Conservation (phyloP, 2,113 vertebrate species). For the Morphnarchus princeps region DNA sequence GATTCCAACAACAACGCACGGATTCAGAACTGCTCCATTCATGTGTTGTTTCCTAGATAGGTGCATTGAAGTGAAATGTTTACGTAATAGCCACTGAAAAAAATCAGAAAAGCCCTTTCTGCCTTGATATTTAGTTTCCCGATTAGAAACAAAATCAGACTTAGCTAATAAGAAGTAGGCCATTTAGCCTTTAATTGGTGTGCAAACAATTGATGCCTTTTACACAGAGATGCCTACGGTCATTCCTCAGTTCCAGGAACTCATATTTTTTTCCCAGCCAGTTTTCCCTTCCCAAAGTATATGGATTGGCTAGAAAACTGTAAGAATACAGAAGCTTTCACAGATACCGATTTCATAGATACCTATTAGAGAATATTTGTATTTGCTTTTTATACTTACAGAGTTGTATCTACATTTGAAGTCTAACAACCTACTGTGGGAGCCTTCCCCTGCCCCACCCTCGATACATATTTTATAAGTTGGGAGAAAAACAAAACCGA, state of each 20-base stretch:
- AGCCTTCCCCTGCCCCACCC: neutral
- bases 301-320: neutral
- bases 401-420: neutral
- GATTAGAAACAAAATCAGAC: slow-evolving; percentile 14
- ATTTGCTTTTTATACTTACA: neutral
- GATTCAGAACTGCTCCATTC: neutral
- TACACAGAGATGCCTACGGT: neutral
- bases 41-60: neutral
- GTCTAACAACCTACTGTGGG: neutral
- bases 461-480: neutral
- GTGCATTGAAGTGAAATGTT: neutral
- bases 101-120: neutral
- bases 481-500: neutral
- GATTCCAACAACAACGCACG: neutral
- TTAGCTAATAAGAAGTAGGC: slow-evolving; percentile 8
- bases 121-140: neutral
- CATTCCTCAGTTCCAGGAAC: neutral
- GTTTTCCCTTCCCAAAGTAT: neutral
- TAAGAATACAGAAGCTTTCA: neutral
- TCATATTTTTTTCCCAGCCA: neutral
- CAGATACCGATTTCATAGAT: fast-evolving
- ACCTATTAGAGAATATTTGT: neutral
- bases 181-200: slow-evolving; percentile 4
- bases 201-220: slow-evolving; percentile 22
- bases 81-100: neutral